A percentile compares a stretch with the other conserved stretches of the same genome.
Evolutionary conservation across 2,797 vertebrate genomes (phyloP).

Genomic region (Salarias fasciatus): DNA sequence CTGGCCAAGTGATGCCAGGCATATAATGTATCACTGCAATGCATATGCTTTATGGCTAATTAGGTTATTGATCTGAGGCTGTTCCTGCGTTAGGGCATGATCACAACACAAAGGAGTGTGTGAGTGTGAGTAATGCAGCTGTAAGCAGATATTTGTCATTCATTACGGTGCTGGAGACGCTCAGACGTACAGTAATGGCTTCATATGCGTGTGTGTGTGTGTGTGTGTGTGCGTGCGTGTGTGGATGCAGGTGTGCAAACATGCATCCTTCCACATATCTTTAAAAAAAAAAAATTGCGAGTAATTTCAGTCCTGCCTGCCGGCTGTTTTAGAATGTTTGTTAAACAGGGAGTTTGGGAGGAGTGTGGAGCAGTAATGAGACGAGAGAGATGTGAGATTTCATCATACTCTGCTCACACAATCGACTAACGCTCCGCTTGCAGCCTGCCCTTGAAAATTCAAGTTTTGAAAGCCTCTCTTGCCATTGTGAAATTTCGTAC

Average conservation of each 20-base stretch:
- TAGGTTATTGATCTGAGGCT: constrained; percentile 76
- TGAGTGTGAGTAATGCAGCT: constrained; percentile 67
- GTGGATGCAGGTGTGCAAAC: constrained; percentile 10
- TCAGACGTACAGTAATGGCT: constrained; percentile 26
- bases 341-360: constrained; percentile 46
- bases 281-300: constrained; percentile 24
- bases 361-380: constrained; percentile 39
- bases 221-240: constrained; percentile 20
- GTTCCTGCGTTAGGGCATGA: constrained; percentile 57
- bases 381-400: constrained; percentile 61
- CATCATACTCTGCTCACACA: constrained; percentile 55
- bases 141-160: constrained; percentile 66
- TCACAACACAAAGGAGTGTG: constrained; percentile 60
- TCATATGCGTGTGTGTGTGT: neutral
- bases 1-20: constrained; percentile 71
- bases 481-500: constrained; percentile 33
- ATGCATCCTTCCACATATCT: constrained; percentile 9
- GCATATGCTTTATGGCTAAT: constrained; percentile 80
- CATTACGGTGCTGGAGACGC: constrained; percentile 31
- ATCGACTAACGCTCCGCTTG: constrained; percentile 25
- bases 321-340: constrained; percentile 61
- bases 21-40: constrained; percentile 73
- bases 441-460: constrained; percentile 49
- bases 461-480: constrained; percentile 42
- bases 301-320: constrained; percentile 52